Conservation (phyloP, 2,888 invertebrate species). For the Chouioia cunea region DNA sequence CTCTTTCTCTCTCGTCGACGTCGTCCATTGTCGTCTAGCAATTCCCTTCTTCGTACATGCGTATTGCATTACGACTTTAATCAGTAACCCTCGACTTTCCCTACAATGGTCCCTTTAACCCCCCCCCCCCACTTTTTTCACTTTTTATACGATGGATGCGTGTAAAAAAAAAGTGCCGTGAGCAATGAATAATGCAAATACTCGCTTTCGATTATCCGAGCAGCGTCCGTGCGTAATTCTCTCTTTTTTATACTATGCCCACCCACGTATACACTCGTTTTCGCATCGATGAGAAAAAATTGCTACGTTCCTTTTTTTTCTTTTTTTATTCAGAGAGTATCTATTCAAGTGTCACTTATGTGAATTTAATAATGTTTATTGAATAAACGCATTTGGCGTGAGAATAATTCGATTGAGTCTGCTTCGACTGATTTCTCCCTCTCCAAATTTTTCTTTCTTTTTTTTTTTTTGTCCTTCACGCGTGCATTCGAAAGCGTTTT, state of each 20-base stretch:
- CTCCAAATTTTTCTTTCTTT: too few relatives aligned
- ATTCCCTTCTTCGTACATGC: slow-evolving; percentile 52
- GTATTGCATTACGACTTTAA: slow-evolving; percentile 67
- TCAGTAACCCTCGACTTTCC: slow-evolving; percentile 50
- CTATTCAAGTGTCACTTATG: too few relatives aligned
- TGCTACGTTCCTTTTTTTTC: too few relatives aligned
- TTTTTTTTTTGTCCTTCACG: too few relatives aligned
- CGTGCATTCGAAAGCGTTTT: too few relatives aligned
- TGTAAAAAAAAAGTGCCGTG: neutral
- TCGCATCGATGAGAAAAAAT: too few relatives aligned
- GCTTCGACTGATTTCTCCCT: too few relatives aligned
- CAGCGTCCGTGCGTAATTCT: slow-evolving; percentile 14
- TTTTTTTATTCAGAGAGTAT: too few relatives aligned
- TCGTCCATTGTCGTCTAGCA: neutral
- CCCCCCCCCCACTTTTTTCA: slow-evolving; percentile 30
- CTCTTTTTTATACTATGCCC: neutral
- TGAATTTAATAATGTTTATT: too few relatives aligned
- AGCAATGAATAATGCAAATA: slow-evolving; percentile 44
- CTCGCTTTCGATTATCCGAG: slow-evolving; percentile 14
- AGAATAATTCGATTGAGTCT: too few relatives aligned
- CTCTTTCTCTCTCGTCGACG: slow-evolving; percentile 19
- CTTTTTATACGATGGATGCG: slow-evolving; percentile 32
- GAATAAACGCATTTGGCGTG: too few relatives aligned
- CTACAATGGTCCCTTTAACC: slow-evolving; percentile 22
- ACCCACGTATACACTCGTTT: too few relatives aligned